Base-by-base conservation (phyloP, 2,888 invertebrate species). In the Schrankia costaestrigalis region DNA sequence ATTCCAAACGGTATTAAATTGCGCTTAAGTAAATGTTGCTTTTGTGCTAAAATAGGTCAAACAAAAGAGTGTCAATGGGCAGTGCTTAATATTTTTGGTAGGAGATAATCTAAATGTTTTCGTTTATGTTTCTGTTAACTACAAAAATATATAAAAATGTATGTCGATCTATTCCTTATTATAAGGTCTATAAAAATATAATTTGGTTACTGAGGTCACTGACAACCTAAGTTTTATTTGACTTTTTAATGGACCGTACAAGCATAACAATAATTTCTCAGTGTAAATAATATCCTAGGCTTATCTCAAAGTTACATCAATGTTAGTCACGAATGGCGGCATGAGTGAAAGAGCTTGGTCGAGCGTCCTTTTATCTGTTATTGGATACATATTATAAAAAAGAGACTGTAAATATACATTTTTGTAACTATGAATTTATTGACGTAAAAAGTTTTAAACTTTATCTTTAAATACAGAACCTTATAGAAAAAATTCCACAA, bases 291-390 rank as follows among this genome's bases (percentile, higher is more conserved):
- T 71, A 72, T 68, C 54, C 64, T 63, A 57, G 57, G 56, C 61
- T 78, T 82, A 84, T 82, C 85, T 75, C 42, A 50, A 61, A 59
- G 56, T 65, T 60, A 65, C 71, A 82, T 82, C 82, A 63, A 62
- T 62, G 69, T 65, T 65, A 70, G 79, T 82, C 83, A 78, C 81
- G 81, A 76, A 64, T 63, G 67, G 63, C 78, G 76, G 80, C 68
- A 56, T 63, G 63, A 61, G 73, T 66, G 59, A 80, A 80, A 77
- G 68, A 54, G 57, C 59, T 63, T 47, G 52, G 50, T 57, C 67
- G 63, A 64, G 60, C 64, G 64, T 50, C 56, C 56, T 57, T 72
- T 67, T 71, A 71, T 72, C 70, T 66, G 61, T 67, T 67, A 66
- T 49, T 38, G 31, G 27, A 39, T 35, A 43, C 46, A 41, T n/a